Percentiles rank a stretch among this genome's conserved stretches.
These are phyloP conservation scores for Calephelis virginiensis DNA, from an alignment of 1,140 invertebrate genomes.

Conservation along the genomic window DNA sequence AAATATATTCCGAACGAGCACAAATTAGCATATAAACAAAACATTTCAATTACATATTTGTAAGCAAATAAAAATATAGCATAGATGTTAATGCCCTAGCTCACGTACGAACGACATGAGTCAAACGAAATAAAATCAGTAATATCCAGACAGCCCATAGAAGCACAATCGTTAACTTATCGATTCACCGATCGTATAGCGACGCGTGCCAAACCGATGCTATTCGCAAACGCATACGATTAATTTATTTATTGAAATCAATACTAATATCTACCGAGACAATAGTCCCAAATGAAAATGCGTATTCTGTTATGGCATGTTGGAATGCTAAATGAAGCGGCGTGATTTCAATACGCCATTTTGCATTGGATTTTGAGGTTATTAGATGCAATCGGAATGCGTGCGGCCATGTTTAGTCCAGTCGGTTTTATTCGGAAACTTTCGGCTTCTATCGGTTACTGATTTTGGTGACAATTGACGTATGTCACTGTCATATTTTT, in stretches of 20 bases:
- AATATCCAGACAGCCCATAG: constrained; percentile 58
- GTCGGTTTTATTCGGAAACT: constrained; percentile 55
- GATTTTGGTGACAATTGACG: constrained; percentile 63
- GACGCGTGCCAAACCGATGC: constrained; percentile 72
- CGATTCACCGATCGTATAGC: constrained; percentile 59
- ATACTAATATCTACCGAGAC: constrained; percentile 75
- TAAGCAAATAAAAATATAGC: constrained; percentile 55
- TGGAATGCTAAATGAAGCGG: constrained; percentile 72
- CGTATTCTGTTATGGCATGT: constrained; percentile 72
- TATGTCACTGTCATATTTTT: constrained; percentile 58
- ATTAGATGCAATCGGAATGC: constrained; percentile 76
- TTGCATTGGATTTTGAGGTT: constrained; percentile 76
- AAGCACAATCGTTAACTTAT: constrained; percentile 60
- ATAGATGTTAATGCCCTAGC: constrained; percentile 64
- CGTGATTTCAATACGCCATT: constrained; percentile 73
- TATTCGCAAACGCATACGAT: constrained; percentile 68
- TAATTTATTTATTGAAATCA: constrained; percentile 78
- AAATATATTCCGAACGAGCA: constrained; percentile 32
- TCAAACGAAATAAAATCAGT: constrained; percentile 62
- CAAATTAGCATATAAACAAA: constrained; percentile 38
- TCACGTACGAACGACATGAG: constrained; percentile 62
- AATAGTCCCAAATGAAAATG: constrained; percentile 77
- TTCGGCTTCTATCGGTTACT: constrained; percentile 44
- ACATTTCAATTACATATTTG: constrained; percentile 32
- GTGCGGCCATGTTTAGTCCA: constrained; percentile 63